Evolutionary conservation across 2,797 vertebrate species (phyloP).

Genomic region (Sebastes oblongus): DNA sequence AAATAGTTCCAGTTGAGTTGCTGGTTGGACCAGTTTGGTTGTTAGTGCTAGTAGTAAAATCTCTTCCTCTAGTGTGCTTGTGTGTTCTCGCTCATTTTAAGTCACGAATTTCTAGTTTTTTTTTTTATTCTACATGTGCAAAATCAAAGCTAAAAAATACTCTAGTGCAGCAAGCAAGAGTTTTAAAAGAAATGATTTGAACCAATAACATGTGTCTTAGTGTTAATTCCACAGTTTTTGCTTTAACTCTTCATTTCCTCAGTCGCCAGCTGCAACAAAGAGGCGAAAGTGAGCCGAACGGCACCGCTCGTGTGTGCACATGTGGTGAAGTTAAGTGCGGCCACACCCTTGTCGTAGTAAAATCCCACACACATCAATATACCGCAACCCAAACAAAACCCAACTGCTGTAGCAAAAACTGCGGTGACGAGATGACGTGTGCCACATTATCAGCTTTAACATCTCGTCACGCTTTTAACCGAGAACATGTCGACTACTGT

Average conservation of each 20-base stretch:
- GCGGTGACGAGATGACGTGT: conserved; percentile 1
- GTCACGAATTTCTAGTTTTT: not conserved
- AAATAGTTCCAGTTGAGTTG: conserved; percentile 36
- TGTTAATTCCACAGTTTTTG: not conserved
- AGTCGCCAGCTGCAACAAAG: not conserved
- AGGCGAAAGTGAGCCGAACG: not conserved
- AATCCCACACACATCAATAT: conserved; percentile 47
- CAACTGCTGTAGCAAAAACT: conserved; percentile 11
- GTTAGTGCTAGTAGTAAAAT: conserved; percentile 23
- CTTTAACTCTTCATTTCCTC: not conserved
- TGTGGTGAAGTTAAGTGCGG: conserved; percentile 16
- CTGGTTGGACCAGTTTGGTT: conserved; percentile 59
- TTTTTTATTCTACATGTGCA: not conserved
- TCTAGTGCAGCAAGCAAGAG: not conserved
- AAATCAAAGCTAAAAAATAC: not conserved
- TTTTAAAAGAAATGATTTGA: not conserved
- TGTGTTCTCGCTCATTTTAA: conserved; percentile 1
- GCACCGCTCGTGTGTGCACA: not conserved
- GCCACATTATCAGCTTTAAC: conserved; percentile 20
- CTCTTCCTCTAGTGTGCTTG: conserved; percentile 12
- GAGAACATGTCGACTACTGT: not conserved
- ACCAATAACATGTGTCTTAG: not conserved
- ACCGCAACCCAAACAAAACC: conserved; percentile 51
- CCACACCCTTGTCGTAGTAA: conserved; percentile 58
- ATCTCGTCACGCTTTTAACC: not conserved